A percentile compares a stretch with the other conserved stretches of the same genome.
Conservation (phyloP, 2,888 invertebrate genomes). For the Eristalis intricaria region DNA sequence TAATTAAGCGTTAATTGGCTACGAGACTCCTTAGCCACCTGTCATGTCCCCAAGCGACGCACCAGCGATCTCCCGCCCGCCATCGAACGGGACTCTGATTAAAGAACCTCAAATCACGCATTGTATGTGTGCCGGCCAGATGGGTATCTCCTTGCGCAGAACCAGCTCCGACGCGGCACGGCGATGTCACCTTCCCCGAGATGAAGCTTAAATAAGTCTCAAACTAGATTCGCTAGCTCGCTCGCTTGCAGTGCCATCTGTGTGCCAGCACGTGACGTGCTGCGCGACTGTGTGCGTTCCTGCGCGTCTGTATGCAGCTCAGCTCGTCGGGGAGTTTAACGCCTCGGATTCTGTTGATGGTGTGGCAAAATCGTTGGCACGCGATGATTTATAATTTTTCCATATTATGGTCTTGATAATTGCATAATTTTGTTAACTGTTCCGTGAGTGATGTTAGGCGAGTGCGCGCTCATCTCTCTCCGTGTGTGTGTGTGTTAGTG, state of each 20-base stretch:
- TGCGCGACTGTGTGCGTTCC: neutral
- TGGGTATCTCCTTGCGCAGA: constrained; percentile 16
- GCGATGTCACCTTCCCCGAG: constrained; percentile 33
- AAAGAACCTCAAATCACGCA: constrained; percentile 53
- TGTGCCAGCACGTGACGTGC: neutral
- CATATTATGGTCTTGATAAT: constrained; percentile 68
- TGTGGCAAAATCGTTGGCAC: constrained; percentile 63
- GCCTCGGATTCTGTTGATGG: constrained; percentile 51
- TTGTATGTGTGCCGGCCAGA: constrained; percentile 2
- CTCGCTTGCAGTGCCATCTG: constrained; percentile 14
- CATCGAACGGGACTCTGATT: constrained; percentile 51
- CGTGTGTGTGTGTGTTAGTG: neutral
- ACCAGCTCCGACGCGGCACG: constrained; percentile 17
- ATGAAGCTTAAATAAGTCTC: constrained; percentile 50
- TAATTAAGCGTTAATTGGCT: constrained; percentile 69
- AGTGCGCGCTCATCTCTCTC: neutral
- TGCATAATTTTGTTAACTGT: constrained; percentile 68
- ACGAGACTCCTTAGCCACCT: constrained; percentile 18
- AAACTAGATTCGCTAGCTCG: constrained; percentile 47
- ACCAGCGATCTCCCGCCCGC: neutral
- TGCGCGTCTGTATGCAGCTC: neutral
- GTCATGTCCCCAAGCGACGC: constrained; percentile 9
- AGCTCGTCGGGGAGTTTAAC: constrained; percentile 45
- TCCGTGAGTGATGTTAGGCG: constrained; percentile 22
- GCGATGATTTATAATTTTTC: constrained; percentile 72